phyloP scores from a whole-genome alignment of 2,113 vertebrate genomes.

The Alexandromys fortis region DNA sequence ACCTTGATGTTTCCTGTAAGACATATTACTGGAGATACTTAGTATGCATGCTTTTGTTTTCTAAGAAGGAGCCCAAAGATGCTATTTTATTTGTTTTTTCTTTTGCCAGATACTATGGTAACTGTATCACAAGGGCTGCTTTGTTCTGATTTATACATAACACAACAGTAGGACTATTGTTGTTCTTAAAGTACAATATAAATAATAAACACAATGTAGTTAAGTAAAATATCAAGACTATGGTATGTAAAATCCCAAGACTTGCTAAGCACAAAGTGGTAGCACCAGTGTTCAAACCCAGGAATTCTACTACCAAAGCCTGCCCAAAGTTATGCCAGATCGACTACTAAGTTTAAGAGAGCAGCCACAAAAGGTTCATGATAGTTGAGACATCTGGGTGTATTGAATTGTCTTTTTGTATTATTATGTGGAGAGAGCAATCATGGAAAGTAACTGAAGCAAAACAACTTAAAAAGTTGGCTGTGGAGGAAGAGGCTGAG shows the following conservation, averaged over 20 bases:
- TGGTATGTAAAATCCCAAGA: neutral
- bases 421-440: neutral
- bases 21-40: neutral
- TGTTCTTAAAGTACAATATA: neutral
- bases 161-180: neutral
- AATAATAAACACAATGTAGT: neutral
- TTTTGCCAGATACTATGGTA: conserved; percentile 5
- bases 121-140: neutral
- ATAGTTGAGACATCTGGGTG: neutral
- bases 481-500: neutral
- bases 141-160: neutral
- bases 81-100: neutral
- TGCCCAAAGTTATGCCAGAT: neutral
- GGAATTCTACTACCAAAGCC: neutral
- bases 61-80: neutral
- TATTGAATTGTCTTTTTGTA: neutral
- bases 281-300: neutral
- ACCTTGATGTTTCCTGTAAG: neutral
- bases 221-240: neutral
- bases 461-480: neutral
- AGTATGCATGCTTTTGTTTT: neutral
- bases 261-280: neutral
- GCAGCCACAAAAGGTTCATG: neutral
- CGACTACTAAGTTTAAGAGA: neutral
- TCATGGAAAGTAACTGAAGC: neutral